Evolutionary conservation across 2,888 invertebrate species (phyloP).

Genomic region (Drosophila peninsularis): DNA sequence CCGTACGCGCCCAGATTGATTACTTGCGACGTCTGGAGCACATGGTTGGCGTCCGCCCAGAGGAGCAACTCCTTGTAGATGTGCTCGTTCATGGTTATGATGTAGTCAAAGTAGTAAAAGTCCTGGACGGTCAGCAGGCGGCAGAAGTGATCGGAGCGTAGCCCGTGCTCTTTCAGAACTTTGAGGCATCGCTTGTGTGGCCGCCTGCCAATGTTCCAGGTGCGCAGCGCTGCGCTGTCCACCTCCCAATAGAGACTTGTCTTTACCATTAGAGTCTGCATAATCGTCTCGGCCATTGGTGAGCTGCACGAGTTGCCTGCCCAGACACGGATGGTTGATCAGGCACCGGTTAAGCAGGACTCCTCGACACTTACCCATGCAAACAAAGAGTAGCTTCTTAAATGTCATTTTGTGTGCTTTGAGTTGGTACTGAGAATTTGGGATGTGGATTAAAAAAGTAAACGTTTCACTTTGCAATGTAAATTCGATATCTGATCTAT

Average conservation of each 20-base stretch:
- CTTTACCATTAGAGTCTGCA: constrained; percentile 85
- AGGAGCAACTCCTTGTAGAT: constrained; percentile 60
- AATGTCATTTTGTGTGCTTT: constrained; percentile 46
- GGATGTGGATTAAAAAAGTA: not conserved
- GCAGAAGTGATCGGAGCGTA: constrained; percentile 87
- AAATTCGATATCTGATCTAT: not conserved
- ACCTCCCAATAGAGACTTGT: constrained; percentile 89
- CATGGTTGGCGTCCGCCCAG: constrained; percentile 47
- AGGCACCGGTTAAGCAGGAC: too few relatives aligned
- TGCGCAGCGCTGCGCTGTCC: constrained; percentile 94
- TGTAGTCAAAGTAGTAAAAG: constrained; percentile 91
- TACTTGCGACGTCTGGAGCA: constrained; percentile 15
- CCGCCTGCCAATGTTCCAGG: constrained; percentile 92
- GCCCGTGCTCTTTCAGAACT: constrained; percentile 86
- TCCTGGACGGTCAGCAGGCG: constrained; percentile 89
- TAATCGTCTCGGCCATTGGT: constrained; percentile 96
- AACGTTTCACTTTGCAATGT: not conserved
- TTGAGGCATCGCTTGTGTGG: constrained; percentile 89
- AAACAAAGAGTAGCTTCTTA: constrained; percentile 63
- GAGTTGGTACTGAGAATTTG: constrained; percentile 36
- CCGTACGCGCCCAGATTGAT: constrained; percentile 39
- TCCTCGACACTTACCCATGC: constrained; percentile 57
- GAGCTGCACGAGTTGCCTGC: constrained; percentile 97
- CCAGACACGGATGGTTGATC: too few relatives aligned
- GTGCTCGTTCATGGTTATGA: constrained; percentile 96